Evolutionary conservation across 2,797 vertebrate species (phyloP).

Genomic region (Lagorchestes hirsutus): DNA sequence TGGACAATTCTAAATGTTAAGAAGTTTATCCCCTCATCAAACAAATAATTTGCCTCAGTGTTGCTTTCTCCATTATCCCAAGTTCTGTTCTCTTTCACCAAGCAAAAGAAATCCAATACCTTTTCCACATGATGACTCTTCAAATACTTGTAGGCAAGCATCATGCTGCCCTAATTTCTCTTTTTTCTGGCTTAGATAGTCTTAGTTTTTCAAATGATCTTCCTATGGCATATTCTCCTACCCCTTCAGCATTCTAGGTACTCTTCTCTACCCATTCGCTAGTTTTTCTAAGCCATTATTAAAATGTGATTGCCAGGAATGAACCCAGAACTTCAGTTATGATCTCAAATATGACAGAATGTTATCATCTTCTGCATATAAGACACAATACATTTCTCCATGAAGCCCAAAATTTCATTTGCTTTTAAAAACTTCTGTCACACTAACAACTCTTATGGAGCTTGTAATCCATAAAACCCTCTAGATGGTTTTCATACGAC

Average conservation of each 20-base stretch:
- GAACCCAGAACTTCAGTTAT: background rate
- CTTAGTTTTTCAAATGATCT: background rate
- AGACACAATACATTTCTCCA: background rate
- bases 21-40: background rate
- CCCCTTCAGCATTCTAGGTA: background rate
- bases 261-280: background rate
- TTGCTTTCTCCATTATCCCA: background rate
- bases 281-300: background rate
- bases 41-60: background rate
- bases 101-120: background rate
- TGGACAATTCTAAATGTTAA: background rate
- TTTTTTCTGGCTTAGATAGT: background rate
- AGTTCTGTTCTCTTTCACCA: background rate
- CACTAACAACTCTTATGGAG: background rate
- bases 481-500: background rate
- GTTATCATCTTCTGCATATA: background rate
- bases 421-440: background rate
- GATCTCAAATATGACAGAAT: background rate
- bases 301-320: background rate
- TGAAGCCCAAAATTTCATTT: background rate
- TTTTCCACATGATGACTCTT: background rate
- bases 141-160: background rate
- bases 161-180: background rate
- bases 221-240: background rate
- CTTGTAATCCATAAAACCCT: background rate